Evolutionary conservation across 1,140 invertebrate species (phyloP).

Genomic region (Brachionus sp.): DNA sequence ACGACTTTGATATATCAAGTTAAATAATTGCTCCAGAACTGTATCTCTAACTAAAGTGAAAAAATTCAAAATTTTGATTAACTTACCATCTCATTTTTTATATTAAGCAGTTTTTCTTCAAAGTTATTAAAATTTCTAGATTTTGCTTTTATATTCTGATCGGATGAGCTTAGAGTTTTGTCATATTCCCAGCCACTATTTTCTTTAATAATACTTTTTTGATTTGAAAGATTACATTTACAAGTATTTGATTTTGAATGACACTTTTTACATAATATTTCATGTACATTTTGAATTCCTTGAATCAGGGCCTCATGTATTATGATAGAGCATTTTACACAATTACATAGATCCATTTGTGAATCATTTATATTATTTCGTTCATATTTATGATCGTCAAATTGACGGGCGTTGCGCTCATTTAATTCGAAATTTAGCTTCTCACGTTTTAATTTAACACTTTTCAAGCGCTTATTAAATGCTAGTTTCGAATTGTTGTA

Average conservation of each 20-base stretch:
- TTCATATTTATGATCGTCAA: background rate
- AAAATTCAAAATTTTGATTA: background rate
- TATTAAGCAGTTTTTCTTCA: slow-evolving; percentile 19
- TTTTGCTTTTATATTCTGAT: background rate
- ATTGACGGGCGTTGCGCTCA: background rate
- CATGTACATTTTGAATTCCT: slow-evolving; percentile 4
- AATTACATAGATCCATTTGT: background rate
- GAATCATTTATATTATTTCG: background rate
- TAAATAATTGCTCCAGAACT: too few relatives aligned
- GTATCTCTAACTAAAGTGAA: too few relatives aligned
- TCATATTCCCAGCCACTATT: background rate
- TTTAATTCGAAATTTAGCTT: background rate
- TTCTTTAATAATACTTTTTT: background rate
- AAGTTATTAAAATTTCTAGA: background rate
- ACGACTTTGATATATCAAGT: too few relatives aligned
- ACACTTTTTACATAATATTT: slow-evolving; percentile 31
- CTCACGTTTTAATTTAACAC: slow-evolving; percentile 12
- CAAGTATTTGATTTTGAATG: background rate
- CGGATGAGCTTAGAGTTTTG: too few relatives aligned
- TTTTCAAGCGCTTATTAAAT: slow-evolving; percentile 3
- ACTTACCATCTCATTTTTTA: slow-evolving; percentile 31
- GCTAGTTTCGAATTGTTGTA: slow-evolving; percentile 18
- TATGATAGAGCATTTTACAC: slow-evolving; percentile 17
- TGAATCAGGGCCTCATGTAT: background rate
- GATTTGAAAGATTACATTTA: background rate